A percentile compares a stretch with the other conserved stretches of the same genome.
Evolutionary conservation across 2,888 invertebrate genomes (phyloP).

Genomic region (Panzeria rudis): DNA sequence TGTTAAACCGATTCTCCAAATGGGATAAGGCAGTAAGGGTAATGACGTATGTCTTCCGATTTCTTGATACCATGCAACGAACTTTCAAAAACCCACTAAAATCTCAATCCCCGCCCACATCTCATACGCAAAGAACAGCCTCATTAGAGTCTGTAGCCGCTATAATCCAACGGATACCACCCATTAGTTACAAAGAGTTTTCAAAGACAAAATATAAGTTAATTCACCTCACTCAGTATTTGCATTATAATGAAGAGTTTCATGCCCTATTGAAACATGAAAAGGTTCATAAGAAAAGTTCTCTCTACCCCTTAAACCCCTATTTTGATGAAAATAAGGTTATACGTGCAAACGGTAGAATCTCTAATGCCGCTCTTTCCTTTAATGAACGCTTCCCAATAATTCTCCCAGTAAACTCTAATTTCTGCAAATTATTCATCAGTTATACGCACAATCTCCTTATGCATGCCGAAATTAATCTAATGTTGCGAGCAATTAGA

Average conservation of each 20-base stretch:
- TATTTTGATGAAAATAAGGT: not conserved
- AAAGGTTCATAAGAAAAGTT: not conserved
- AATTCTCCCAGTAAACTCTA: not conserved
- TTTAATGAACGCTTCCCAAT: not conserved
- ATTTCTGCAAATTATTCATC: not conserved
- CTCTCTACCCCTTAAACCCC: not conserved
- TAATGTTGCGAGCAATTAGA: conserved; percentile 1
- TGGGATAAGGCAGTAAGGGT: not conserved
- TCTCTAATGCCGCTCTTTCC: no score
- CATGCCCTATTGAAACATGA: not conserved
- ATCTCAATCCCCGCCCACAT: accelerated
- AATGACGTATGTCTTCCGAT: not conserved
- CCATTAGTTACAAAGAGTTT: not conserved
- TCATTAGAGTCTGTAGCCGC: not conserved
- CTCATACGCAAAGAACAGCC: not conserved
- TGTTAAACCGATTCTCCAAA: not conserved
- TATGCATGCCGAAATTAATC: not conserved
- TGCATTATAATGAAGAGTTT: not conserved
- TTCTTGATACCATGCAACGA: not conserved
- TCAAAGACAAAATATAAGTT: not conserved
- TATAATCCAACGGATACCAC: no score
- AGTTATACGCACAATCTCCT: no score
- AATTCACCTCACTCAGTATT: not conserved
- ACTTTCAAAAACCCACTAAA: not conserved
- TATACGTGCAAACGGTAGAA: not conserved